Evolutionary conservation across 1,140 invertebrate species (phyloP).

Genomic region (Chymomyza costata): DNA sequence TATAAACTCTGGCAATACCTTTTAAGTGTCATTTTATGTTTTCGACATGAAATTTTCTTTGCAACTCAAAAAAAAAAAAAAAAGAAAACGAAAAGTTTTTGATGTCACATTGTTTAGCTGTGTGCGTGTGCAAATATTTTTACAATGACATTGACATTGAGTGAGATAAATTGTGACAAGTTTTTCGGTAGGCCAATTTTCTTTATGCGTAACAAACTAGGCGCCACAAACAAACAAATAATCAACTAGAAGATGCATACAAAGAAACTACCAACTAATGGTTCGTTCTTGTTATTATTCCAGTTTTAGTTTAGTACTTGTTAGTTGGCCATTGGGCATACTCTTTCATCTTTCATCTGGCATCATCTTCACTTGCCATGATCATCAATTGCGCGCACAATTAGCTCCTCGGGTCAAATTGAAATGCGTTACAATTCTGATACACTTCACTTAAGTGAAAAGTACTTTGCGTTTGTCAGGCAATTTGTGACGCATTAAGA

Average conservation of each 20-base stretch:
- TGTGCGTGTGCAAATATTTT: conserved; percentile 28
- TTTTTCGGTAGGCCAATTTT: conserved; percentile 71
- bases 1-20: conserved; percentile 10
- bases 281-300: no score
- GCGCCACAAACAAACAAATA: conserved; percentile 35
- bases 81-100: no score
- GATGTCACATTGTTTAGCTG: conserved; percentile 31
- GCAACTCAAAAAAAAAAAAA: no score
- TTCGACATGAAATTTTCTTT: conserved; percentile 64
- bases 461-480: no score
- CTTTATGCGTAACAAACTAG: conserved; percentile 49
- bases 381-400: conserved; percentile 59
- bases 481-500: no score
- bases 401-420: conserved; percentile 48
- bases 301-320: no score
- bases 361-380: conserved; percentile 17
- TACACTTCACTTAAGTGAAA: no score
- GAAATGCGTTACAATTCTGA: conserved; percentile 34
- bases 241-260: no score
- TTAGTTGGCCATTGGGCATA: no score
- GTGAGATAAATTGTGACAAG: conserved; percentile 71
- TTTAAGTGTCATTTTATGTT: conserved; percentile 71
- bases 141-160: conserved; percentile 54
- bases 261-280: no score
- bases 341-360: no score